phyloP scores from a whole-genome alignment of 92 coral and sea anemone species.

The Metridium senile region DNA sequence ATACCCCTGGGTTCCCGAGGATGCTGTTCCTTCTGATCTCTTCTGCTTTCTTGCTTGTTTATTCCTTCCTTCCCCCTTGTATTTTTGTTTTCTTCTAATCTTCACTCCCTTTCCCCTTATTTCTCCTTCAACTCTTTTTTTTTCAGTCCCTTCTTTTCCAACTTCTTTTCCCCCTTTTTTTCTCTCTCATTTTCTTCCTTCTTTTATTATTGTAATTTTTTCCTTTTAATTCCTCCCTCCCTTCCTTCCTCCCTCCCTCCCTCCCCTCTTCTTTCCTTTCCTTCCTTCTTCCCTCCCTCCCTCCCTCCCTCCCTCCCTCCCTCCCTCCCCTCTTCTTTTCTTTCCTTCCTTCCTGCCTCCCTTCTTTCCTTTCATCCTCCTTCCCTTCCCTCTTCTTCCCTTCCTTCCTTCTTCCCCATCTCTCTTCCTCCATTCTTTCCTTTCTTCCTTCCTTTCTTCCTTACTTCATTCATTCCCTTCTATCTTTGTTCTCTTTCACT shows the following conservation, averaged over 20 bases:
- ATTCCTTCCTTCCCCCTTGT: too few species aligned
- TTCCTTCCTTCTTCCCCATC: not conserved
- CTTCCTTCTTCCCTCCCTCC: not conserved
- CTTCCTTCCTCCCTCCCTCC: not conserved
- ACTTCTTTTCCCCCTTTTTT: not conserved
- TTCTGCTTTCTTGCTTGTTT: too few species aligned
- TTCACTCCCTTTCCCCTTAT: too few species aligned
- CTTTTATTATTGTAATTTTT: not conserved
- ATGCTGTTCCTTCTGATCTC: not conserved
- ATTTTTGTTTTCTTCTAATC: too few species aligned
- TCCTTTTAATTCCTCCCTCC: not conserved
- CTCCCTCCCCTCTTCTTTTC: not conserved
- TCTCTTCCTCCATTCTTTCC: not conserved
- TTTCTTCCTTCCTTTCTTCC: too few species aligned
- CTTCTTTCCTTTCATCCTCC: too few species aligned
- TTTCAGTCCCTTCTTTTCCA: not conserved
- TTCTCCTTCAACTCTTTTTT: not conserved
- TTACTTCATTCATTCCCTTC: too few species aligned
- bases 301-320: not conserved
- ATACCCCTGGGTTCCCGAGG: too few species aligned
- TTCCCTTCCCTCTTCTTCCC: not conserved
- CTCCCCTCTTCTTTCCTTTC: not conserved
- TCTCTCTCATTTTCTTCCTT: not conserved
- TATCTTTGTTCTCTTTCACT: too few species aligned
- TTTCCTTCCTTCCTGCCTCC: too few species aligned